Evolutionary conservation across 2,797 vertebrate genomes (phyloP).

Genomic region (Arctocebus calabarensis): DNA sequence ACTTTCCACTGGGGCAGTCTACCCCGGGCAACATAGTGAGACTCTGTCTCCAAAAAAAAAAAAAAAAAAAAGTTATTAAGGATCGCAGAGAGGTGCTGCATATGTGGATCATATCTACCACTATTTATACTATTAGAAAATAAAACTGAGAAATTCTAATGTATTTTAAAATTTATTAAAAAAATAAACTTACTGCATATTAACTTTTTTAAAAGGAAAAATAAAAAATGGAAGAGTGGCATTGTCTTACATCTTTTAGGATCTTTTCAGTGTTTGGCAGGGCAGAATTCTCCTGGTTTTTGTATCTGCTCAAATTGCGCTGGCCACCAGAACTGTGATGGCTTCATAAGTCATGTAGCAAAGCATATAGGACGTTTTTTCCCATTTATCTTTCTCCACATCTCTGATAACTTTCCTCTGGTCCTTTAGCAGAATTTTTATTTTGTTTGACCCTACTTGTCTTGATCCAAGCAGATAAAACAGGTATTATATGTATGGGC

Average conservation of each 20-base stretch:
- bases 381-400: background rate
- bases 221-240: background rate
- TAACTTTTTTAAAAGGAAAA: background rate
- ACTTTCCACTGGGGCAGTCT: no score
- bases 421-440: background rate
- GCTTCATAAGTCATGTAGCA: background rate
- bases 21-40: no score
- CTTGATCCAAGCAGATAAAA: background rate
- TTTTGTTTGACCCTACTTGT: background rate
- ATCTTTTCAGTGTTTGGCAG: background rate
- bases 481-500: background rate
- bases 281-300: background rate
- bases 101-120: background rate
- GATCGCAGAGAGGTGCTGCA: background rate
- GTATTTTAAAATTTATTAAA: background rate
- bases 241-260: background rate
- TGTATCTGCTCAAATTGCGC: background rate
- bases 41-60: no score
- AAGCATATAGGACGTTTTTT: background rate
- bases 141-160: background rate
- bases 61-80: background rate
- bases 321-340: background rate
- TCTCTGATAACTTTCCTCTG: background rate
- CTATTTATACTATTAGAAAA: background rate
- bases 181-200: background rate